A percentile compares a stretch with the other conserved stretches of the same genome.
These are phyloP conservation scores for Columba janthina DNA, from an alignment of 2,113 vertebrate species.

Conservation along the genomic window DNA sequence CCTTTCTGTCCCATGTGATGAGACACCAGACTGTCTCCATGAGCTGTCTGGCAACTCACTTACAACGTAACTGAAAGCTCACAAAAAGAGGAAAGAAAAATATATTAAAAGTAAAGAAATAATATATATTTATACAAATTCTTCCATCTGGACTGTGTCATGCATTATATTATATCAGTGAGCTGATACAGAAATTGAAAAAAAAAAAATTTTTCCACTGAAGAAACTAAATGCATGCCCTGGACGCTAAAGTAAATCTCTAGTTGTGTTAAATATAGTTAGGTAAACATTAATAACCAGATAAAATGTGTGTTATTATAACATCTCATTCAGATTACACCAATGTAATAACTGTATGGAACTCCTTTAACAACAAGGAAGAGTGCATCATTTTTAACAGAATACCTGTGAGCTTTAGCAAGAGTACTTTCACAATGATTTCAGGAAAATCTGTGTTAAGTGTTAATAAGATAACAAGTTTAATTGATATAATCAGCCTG, in stretches of 20 bases:
- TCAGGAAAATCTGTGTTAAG: slow-evolving; percentile 45
- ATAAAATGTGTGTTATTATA: neutral
- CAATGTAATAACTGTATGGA: neutral
- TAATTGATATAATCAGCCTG: slow-evolving; percentile 67
- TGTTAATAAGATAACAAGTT: slow-evolving; percentile 71
- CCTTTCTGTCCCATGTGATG: neutral
- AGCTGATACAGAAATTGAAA: neutral
- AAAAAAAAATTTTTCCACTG: neutral
- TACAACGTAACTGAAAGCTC: neutral
- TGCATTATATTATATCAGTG: neutral
- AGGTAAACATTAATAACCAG: neutral
- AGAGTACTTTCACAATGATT: slow-evolving; percentile 42
- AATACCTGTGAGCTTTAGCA: slow-evolving; percentile 64
- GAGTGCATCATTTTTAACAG: slow-evolving; percentile 11
- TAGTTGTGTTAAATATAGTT: neutral
- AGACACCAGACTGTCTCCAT: neutral
- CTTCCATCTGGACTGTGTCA: neutral
- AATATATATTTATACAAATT: neutral
- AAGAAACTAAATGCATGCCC: neutral
- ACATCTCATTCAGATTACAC: slow-evolving; percentile 1
- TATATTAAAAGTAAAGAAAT: neutral
- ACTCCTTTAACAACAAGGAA: slow-evolving; percentile 33
- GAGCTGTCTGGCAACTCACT: neutral
- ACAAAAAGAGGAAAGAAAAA: neutral
- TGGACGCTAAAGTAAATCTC: neutral